A percentile compares a stretch with the other conserved stretches of the same genome.
These are phyloP conservation scores for Temnothorax longispinosus DNA, from an alignment of 1,140 invertebrate genomes.

Conservation along the genomic window DNA sequence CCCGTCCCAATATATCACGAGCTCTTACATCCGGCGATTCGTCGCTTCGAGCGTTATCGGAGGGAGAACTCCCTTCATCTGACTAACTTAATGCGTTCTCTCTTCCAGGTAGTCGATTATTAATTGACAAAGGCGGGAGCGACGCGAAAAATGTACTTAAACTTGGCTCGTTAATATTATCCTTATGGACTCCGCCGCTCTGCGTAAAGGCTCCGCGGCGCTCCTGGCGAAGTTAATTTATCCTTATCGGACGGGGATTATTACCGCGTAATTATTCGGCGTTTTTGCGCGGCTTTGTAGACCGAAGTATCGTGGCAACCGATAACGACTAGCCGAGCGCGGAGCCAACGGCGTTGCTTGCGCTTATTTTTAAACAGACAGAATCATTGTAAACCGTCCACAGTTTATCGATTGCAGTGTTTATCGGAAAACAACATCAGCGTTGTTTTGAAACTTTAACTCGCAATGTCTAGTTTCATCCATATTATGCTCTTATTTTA, in stretches of 20 bases:
- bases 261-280: conserved; percentile 59
- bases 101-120: conserved; percentile 63
- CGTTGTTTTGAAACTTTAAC: conserved; percentile 22
- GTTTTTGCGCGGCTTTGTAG: conserved; percentile 40
- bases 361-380: conserved; percentile 41
- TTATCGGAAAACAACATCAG: conserved; percentile 10
- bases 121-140: conserved; percentile 68
- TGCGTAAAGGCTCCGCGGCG: conserved; percentile 37
- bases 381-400: conserved; percentile 7
- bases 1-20: conserved; percentile 48
- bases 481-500: not conserved
- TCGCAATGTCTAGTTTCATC: not conserved
- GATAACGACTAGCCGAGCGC: conserved; percentile 36
- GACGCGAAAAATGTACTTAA: conserved; percentile 64
- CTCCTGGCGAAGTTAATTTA: conserved; percentile 62
- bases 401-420: conserved; percentile 7
- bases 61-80: not conserved
- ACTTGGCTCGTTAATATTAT: conserved; percentile 73
- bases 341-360: not conserved
- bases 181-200: conserved; percentile 52
- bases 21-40: conserved; percentile 22
- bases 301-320: conserved; percentile 37
- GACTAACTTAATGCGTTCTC: conserved; percentile 22
- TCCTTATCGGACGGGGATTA: conserved; percentile 58
- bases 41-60: conserved; percentile 37